Evolutionary conservation across 2,888 invertebrate species (phyloP), one percentile per base, ranked within the genome.

Genomic region (Muscina levida): DNA sequence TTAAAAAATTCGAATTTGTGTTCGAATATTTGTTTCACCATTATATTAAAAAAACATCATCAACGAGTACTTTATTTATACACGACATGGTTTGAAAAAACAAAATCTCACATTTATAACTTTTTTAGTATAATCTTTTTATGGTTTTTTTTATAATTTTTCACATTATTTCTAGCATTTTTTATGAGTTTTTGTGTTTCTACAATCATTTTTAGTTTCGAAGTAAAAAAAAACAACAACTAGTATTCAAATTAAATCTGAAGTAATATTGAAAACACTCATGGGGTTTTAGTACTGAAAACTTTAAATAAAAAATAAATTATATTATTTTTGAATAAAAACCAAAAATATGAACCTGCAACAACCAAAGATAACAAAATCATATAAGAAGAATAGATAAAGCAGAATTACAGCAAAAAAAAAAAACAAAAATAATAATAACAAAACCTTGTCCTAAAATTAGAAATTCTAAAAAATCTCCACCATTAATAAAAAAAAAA

Each of bases 291-390:
- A 67, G 39, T 51, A 71, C 48, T 68, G 48, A 22, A 80, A 81
- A 39, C 22, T 19, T 62, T 62, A 13, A 22, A 39, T 62, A 19
- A 77, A 68, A 75, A 72, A 82, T 77, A 39, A 76, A 83, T 77
- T 19, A 37, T 78, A 80, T 79, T 74, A 75, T 71, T 72, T 56
- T 39, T 42, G 13, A 8, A 22, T 53, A 46, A 82, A 62, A 83
- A 53, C 77, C 37, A 77, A 31, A 31, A 84, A 79, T 84, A 85
- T 85, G 83, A 85, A 86, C 87, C 89, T 88, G 89, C 90, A 90
- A 90, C 91, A 91, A 91, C 90, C 90, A 89, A 90, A 90, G 88
- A 82, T 72, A n/a, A n/a, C n/a, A 31, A 62, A 82, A 83, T 82
- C 79, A 79, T 77, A 57, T n/a, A n/a, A n/a, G n/a, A n/a, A n/a